These are phyloP conservation scores for Orius insidiosus DNA, from an alignment of 1,140 invertebrate species.

Conservation along the genomic window DNA sequence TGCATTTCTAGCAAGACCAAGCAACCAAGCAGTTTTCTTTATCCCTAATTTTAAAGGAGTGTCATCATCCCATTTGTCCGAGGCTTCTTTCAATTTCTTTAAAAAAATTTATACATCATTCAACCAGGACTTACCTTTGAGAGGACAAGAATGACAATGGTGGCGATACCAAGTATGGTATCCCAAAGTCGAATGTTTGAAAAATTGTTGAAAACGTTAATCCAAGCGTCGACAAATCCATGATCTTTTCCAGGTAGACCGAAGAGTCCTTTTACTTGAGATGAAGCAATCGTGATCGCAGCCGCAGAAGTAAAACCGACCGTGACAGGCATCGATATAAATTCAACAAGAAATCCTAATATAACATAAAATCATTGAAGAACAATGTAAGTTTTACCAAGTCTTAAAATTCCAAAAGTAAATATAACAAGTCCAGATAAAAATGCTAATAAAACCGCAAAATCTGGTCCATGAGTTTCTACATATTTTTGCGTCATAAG, in stretches of 20 bases:
- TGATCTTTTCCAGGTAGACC: conserved; percentile 44
- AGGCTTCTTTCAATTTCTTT: conserved; percentile 24
- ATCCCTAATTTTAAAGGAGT: conserved; percentile 23
- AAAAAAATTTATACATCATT: conserved; percentile 1
- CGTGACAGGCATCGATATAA: conserved; percentile 69
- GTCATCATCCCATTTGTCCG: conserved; percentile 13
- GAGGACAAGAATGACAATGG: conserved; percentile 37
- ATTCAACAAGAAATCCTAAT: conserved; percentile 70
- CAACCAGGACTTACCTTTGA: conserved; percentile 35
- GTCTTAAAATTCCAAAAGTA: conserved; percentile 47
- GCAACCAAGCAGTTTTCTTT: conserved; percentile 37
- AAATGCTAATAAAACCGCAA: conserved; percentile 56
- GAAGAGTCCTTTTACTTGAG: conserved; percentile 58
- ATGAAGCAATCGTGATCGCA: conserved; percentile 63
- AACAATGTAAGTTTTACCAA: no score
- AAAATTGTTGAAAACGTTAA: conserved; percentile 33
- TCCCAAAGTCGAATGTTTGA: conserved; percentile 35
- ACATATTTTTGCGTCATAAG: conserved; percentile 37
- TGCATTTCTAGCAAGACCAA: conserved; percentile 55
- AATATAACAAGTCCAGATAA: conserved; percentile 47
- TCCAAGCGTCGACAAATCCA: conserved; percentile 40
- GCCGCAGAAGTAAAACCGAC: conserved; percentile 75
- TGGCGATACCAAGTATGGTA: conserved; percentile 40
- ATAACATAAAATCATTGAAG: conserved; percentile 11
- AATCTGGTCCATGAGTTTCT: conserved; percentile 29